Percentiles rank a stretch among this genome's conserved stretches.
phyloP scores from a whole-genome alignment of 2,888 invertebrate genomes.

The Drosophila silvestris region DNA sequence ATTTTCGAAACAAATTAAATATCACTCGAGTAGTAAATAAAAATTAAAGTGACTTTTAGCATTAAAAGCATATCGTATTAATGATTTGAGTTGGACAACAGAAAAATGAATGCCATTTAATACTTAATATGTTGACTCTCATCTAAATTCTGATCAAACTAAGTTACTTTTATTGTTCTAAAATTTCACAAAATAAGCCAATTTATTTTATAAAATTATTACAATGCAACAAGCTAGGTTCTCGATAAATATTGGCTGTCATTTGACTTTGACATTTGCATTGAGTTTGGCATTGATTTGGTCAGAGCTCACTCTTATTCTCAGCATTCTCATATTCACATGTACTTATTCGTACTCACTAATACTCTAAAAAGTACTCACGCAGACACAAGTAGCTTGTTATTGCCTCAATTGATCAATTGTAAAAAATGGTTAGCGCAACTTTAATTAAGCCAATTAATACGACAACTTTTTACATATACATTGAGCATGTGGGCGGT shows the following conservation, averaged over 20 bases:
- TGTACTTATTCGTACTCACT: conserved; percentile 13
- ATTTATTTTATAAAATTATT: background rate
- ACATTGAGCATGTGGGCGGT: conserved; percentile 17
- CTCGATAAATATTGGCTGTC: conserved; percentile 20
- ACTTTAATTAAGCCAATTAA: conserved; percentile 58
- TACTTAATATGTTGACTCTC: background rate
- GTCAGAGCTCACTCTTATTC: background rate
- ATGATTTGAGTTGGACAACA: background rate
- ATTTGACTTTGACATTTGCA: conserved; percentile 49
- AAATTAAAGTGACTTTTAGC: background rate
- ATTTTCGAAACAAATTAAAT: background rate
- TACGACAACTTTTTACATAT: conserved; percentile 16
- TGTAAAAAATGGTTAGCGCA: conserved; percentile 37
- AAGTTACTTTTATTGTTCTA: background rate
- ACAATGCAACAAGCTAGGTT: conserved; percentile 11
- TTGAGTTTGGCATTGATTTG: conserved; percentile 43
- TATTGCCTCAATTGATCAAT: conserved; percentile 54
- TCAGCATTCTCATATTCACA: background rate
- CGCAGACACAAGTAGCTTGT: background rate
- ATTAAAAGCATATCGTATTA: background rate
- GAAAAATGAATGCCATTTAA: background rate
- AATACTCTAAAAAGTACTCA: conserved; percentile 2
- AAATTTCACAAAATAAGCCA: background rate
- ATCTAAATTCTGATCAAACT: background rate
- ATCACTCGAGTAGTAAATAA: background rate